Base-by-base conservation (phyloP, 37 sponge, comb jelly and placozoan species). In the Trichoplax adhaerens region DNA sequence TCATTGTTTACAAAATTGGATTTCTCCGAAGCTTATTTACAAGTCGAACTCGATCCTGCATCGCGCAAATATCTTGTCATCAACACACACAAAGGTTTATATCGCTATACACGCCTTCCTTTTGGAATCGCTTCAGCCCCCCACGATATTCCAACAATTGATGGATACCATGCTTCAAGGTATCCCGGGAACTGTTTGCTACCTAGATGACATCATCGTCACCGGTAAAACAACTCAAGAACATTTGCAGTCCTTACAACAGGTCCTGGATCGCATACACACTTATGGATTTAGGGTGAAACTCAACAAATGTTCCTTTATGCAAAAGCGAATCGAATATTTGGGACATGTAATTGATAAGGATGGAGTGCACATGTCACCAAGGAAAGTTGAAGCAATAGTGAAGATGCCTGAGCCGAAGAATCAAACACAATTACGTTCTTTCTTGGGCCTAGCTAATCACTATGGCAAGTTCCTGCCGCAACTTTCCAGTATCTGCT, bases 81-180 rank as follows among this genome's bases (percentile, higher is more conserved):
- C 12, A 85, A 80, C 74, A 85, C 85, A 1, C 85, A 85, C 50
- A 60, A 68, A 58, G 85, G 85, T 0, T 52, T 77, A 4, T 80
- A 74, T 62, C 51, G 63, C 8, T 72, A 60, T 46, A 79, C 66
- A 1, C 53, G 79, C 5, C 52, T 78, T 1, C 79, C 79, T 2
- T 78, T 65, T 71, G 79, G 79, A 72, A 55, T 0, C 68, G 68
- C 1, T 59, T 73, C 4, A 70, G 0, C 78, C 70, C 2, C n/a
- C 82, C 5, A 72, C 82, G 3, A 7, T 81, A 2, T 77, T 76
- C 58, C 81, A 81, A 48, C 56, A 51, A 4, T 64, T 58, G 48
- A 82, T 82, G 83, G 78, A 82, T 46, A 48, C 55, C 8, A 48
- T 83, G 2, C 76, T 83, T 0, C 75, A 74, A 74, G 84, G 76